Evolutionary conservation across 64 coral and sea anemone genomes (phyloP), one percentile per base, ranked within the genome.

Genomic region (Porites australiensis): DNA sequence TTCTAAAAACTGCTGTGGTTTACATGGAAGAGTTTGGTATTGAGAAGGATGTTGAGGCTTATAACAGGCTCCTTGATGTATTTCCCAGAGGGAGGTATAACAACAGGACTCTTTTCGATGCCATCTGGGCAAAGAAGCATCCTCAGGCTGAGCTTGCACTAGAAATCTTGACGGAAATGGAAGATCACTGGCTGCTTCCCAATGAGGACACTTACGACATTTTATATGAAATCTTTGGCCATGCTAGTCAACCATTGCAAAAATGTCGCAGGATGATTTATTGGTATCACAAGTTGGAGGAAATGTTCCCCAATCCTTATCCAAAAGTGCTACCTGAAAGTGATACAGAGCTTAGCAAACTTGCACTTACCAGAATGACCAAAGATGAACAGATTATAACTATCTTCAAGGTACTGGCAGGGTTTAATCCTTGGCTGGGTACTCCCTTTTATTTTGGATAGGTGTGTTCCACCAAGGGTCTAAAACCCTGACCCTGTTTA

Each of bases 101-200:
- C 79, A 94, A 99, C 66, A 96, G 78, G 58, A 96, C 91, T 74
- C 88, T 99, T 5, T 99, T 99, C 84, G 98, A 99, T 99, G 94
- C 98, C 64, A 94, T 99, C 60, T 99, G 98, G 98, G 90, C 98
- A 44, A 96, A 96, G 44, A 86, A 92, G 11, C 98, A 96, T 64
- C 92, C 98, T 20, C 98, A 99, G 63, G 85, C 96, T 44, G 89
- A 94, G 60, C 59, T 94, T 12, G 98, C 98, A 49, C 48, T 99
- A 59, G 94, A 99, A 58, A 94, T 99, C 12, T 91, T 99, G 8
- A 99, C 98, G 0, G 90, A 96, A 75, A 96, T 99, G 98, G 98
- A 99, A 55, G 98, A 99, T 87, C 91, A 99, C 63, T 92, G 92
- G 44, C 13, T 99, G 1, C 89, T 90, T 50, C 98, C 98, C 19